Base-by-base conservation (phyloP, 23 tunicate species). In the Halocynthia roretzi region DNA sequence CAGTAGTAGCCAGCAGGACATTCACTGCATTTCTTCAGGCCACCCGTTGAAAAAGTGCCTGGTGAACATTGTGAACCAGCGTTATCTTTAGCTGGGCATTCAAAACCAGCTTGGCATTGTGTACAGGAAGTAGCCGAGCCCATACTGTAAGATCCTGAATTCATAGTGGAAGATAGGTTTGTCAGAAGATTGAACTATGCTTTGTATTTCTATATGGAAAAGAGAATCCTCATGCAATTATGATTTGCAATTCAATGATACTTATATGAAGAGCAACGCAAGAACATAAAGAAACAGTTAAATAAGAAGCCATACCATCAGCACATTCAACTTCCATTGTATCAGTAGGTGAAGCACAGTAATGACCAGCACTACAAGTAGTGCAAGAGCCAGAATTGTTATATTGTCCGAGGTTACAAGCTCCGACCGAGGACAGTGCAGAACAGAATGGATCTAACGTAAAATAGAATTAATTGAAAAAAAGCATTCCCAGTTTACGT, bases 1-100 rank as follows among this genome's bases (percentile, higher is more conserved):
- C 98, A 92, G 73, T 86, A 86, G 17, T 70, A 86, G 51, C 98
- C 98, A 8, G 85, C 82, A 14, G 87, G 75, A 50, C 98, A 92
- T 21, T 66, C 56, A 5, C 51, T n/a, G 67, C 98, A 92, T 10
- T 14, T 21, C 6, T 11, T 69, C 14, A 10, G 52, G 12, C 76
- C 75, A 8, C 92, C 92, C 2, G 63, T 75, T n/a, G 87, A 82
- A 66, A 77, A 92, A 44, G 87, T 82, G 19, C 98, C 98, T 7
- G 65, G 81, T n/a, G 50, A 8, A 75, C 98, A 92, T 62, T 54
- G 77, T 68, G 7, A 5, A 20, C 60, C 84, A 7, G 61, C 23
- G 5, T 49, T 78, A 0, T 76, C 75, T 82, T 75, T 78, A 68
- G 56, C 56, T 6, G 85, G 78, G 70, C 98, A 92, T 53, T 70